Evolutionary conservation across 1,140 invertebrate species (phyloP), one percentile per base, ranked within the genome.

Genomic region (Oppia nitens): DNA sequence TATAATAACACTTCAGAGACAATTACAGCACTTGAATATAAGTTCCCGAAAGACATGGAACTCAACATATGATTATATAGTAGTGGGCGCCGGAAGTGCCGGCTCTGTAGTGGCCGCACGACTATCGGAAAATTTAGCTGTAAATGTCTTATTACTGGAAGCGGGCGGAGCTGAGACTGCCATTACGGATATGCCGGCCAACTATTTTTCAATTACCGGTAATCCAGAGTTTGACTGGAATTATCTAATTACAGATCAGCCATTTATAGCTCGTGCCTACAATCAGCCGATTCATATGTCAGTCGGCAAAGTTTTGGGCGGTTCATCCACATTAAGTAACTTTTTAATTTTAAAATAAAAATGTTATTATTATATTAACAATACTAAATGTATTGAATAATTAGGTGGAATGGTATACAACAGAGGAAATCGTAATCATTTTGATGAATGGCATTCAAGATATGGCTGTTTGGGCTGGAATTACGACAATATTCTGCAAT

Each of bases 261-360:
- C 53, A 55, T 25, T 57, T 40, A 12, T 55, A 12, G 53, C 28
- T 14, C 58, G 57, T 27, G 29, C 50, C 9, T 57, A 23, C 28
- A n/a, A 9, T n/a, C 40, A 47, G 32, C 55, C 55, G 14, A 47
- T 11, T 56, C 47, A 20, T 12, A 63, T 65, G 62, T 40, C 66
- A 59, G 40, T 56, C 21, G 68, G 65, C 23, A 63, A 62, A 58
- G 62, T 62, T 20, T 40, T 74, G 60, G 79, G 78, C 14, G 92
- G 92, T 14, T 85, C 85, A 29, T 90, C 86, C 50, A 88, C 91
- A 0, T 76, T 96, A 0, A 96, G 96, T 70, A 87, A 88, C 0
- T 51, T 4, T 51, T 23, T 28, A 51, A 9, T 17, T 48, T 25
- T 6, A 40, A 17, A 40, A 40, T 9, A 40, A 40, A 9, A 9